Evolutionary conservation across 2,113 vertebrate genomes (phyloP).

Genomic region (Takifugu bimaculatus): DNA sequence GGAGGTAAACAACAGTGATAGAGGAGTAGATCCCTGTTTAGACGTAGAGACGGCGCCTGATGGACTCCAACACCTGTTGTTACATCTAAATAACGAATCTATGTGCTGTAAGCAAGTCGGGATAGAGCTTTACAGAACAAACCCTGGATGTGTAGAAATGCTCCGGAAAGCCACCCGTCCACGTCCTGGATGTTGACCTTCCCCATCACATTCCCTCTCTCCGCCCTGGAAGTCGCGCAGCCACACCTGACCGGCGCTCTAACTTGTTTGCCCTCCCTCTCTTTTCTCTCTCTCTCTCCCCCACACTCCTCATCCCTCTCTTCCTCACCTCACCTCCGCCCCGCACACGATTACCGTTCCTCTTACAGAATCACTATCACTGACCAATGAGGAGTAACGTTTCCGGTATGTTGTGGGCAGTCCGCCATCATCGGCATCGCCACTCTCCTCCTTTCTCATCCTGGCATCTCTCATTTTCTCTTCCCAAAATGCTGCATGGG

Average conservation of each 20-base stretch:
- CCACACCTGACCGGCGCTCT: conserved; percentile 46
- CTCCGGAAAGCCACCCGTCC: not conserved
- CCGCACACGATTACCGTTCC: conserved; percentile 88
- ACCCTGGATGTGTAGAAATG: not conserved
- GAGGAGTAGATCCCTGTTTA: conserved; percentile 23
- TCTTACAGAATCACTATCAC: conserved; percentile 99
- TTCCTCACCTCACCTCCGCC: conserved; percentile 64
- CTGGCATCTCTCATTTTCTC: conserved; percentile 26
- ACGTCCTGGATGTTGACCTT: not conserved
- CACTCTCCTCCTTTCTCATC: conserved; percentile 15
- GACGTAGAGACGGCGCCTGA: conserved; percentile 1
- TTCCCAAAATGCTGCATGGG: conserved; percentile 49
- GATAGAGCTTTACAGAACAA: not conserved
- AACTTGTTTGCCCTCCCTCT: conserved; percentile 54
- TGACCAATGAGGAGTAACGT: conserved; percentile 95
- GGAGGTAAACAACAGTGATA: conserved; percentile 57
- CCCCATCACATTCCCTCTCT: not conserved
- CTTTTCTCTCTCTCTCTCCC: conserved; percentile 20
- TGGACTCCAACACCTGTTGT: no score
- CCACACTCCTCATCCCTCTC: conserved; percentile 32
- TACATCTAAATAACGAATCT: no score
- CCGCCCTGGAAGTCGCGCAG: conserved; percentile 39
- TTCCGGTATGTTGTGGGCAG: conserved; percentile 86
- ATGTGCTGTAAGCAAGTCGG: no score
- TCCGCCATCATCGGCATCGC: conserved; percentile 27